A percentile compares a stretch with the other conserved stretches of the same genome.
phyloP scores from a whole-genome alignment of 2,113 vertebrate species.

The Ptychochromis oligacanthus region DNA sequence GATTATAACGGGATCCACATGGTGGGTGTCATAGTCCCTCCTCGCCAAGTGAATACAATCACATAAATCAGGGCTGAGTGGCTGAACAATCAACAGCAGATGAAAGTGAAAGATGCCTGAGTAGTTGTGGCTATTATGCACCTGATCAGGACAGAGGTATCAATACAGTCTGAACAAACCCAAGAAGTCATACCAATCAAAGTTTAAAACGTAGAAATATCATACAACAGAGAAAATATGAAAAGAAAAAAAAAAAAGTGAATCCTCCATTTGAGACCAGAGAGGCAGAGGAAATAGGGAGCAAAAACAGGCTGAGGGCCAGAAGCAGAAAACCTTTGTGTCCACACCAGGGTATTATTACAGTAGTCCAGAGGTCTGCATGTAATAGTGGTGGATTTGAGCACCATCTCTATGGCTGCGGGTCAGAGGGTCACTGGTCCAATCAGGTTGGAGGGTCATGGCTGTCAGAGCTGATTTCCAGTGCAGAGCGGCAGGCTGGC shows the following conservation, averaged over 20 bases:
- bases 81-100: conserved; percentile 75
- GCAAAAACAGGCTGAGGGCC: conserved; percentile 36
- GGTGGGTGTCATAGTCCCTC: conserved; percentile 45
- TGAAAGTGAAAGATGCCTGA: conserved; percentile 74
- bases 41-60: conserved; percentile 68
- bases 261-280: conserved; percentile 38
- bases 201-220: conserved; percentile 59
- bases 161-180: conserved; percentile 60
- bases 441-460: conserved; percentile 70
- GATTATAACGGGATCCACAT: conserved; percentile 38
- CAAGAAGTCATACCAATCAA: conserved; percentile 52
- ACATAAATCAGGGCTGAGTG: conserved; percentile 60
- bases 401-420: conserved; percentile 74
- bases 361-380: conserved; percentile 72
- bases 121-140: conserved; percentile 73
- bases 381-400: conserved; percentile 68
- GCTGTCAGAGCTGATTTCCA: conserved; percentile 76
- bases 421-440: conserved; percentile 67
- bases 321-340: conserved; percentile 51
- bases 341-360: conserved; percentile 45
- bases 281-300: conserved; percentile 20
- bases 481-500: conserved; percentile 73
- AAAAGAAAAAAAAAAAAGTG: background rate
- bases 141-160: conserved; percentile 74
- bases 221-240: conserved; percentile 57